phyloP scores from a whole-genome alignment of 1,140 invertebrate genomes.

The Achroia grisella region DNA sequence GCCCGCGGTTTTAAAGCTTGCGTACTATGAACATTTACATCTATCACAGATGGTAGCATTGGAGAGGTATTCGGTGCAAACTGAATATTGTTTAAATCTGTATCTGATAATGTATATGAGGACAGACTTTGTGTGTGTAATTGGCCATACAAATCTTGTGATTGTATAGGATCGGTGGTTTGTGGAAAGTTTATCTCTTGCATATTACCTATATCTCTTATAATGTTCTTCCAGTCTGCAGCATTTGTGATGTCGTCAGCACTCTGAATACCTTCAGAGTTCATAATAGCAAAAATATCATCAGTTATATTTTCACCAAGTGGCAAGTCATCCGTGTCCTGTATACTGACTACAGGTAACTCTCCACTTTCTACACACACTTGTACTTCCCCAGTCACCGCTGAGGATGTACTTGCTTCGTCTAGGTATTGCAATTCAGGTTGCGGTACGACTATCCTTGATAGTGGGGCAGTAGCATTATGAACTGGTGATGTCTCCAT shows the following conservation, averaged over 20 bases:
- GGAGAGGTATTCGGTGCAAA: slow-evolving; percentile 46
- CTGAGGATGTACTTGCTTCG: slow-evolving; percentile 48
- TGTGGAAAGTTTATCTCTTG: slow-evolving; percentile 62
- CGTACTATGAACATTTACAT: slow-evolving; percentile 35
- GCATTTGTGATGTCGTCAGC: slow-evolving; percentile 62
- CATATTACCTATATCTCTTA: slow-evolving; percentile 63
- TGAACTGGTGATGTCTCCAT: slow-evolving; percentile 54
- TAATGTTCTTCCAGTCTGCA: slow-evolving; percentile 68
- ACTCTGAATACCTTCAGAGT: slow-evolving; percentile 65
- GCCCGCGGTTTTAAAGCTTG: slow-evolving; percentile 39
- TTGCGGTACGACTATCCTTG: slow-evolving; percentile 53
- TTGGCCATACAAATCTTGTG: slow-evolving; percentile 47
- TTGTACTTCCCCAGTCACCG: slow-evolving; percentile 53
- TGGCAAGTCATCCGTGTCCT: slow-evolving; percentile 59
- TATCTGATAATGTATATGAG: slow-evolving; percentile 44
- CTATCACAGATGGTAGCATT: slow-evolving; percentile 41
- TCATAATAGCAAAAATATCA: slow-evolving; percentile 70
- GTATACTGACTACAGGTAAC: slow-evolving; percentile 68
- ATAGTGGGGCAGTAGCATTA: slow-evolving; percentile 44
- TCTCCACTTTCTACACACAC: slow-evolving; percentile 62
- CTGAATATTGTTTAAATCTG: slow-evolving; percentile 48
- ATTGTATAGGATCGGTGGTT: slow-evolving; percentile 34
- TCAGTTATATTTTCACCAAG: slow-evolving; percentile 65
- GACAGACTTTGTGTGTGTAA: slow-evolving; percentile 32
- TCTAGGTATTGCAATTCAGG: slow-evolving; percentile 64